phyloP scores from a whole-genome alignment of 1,140 invertebrate genomes.

The Drosophila mauritiana region DNA sequence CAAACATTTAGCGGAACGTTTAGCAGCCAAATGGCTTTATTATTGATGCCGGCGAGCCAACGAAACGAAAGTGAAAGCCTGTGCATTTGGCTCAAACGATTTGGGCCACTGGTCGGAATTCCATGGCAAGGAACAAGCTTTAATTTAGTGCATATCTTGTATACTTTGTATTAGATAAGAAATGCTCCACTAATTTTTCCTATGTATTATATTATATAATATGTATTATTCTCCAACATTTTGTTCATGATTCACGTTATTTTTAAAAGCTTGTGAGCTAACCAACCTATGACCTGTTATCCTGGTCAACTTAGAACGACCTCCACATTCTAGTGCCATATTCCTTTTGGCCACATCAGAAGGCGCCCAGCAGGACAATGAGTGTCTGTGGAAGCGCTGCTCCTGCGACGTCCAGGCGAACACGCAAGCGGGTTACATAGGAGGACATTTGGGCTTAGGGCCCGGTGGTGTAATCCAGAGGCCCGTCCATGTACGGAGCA shows the following conservation, averaged over 20 bases:
- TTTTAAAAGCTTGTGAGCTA: not conserved
- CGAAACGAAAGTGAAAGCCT: constrained; percentile 65
- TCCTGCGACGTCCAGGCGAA: not conserved
- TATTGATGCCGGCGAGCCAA: constrained; percentile 58
- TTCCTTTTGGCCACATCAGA: constrained; percentile 13
- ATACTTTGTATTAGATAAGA: not conserved
- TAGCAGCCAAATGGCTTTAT: constrained; percentile 75
- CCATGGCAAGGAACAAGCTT: not conserved
- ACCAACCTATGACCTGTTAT: no score
- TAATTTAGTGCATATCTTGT: not conserved
- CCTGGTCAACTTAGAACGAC: not conserved
- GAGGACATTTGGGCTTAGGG: constrained; percentile 43
- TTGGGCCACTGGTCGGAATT: constrained; percentile 18
- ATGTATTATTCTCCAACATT: no score
- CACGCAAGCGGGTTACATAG: constrained; percentile 30
- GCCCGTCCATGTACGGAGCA: constrained; percentile 52
- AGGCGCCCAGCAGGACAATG: constrained; percentile 38
- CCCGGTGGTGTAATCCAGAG: constrained; percentile 32
- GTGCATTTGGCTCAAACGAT: constrained; percentile 20
- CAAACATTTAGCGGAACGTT: constrained; percentile 72
- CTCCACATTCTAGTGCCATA: not conserved
- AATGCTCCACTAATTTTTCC: not conserved
- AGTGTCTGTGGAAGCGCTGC: constrained; percentile 9
- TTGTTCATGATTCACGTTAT: no score
- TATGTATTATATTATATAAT: no score